Evolutionary conservation across 2,113 vertebrate species (phyloP), one percentile per base, ranked within the genome.

Genomic region (Xiphophorus hellerii): DNA sequence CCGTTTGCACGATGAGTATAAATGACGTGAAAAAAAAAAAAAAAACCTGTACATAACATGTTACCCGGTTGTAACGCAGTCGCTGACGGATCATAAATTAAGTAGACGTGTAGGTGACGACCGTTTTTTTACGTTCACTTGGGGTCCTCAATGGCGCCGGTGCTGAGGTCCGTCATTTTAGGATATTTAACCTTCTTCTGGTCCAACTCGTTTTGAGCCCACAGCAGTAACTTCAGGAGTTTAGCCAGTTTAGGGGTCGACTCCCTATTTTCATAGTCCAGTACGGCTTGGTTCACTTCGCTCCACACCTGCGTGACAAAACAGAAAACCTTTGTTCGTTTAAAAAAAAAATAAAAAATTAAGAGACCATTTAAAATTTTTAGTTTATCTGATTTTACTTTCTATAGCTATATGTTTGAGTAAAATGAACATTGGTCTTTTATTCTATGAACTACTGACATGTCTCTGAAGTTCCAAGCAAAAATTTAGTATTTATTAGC

Each of bases 121-220:
- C 86, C 85, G 81, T 86, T 61, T 42, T 20, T 76, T 67, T 70
- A 8, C 22, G 62, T 92, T 97, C 96, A 99, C 95, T 99, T 99
- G 90, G 97, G 96, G 82, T 99, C 97, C 90, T 99, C 97, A 7
- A 99, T 98, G 71, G 96, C 97, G 66, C 97, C 97, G 89, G 97
- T 97, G 95, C 97, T 98, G 71, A 99, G 96, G 95, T 99, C 98
- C 88, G 97, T 97, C 98, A 99, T 99, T 96, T 98, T 98, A 84
- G 97, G 97, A 64, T 99, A 99, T 94, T 99, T 99, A 75, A 98
- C 97, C 92, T 99, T 99, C 96, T 99, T 99, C 96, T 99, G 98
- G 92, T 99, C 98, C 90, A 99, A 92, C 95, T 99, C 98, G 7
- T 98, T 99, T 88, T 99, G 98, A 85, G 97, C 98, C 98, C 98